Evolutionary conservation across 92 coral and sea anemone species (phyloP).

Genomic region (Diadumene lineata): DNA sequence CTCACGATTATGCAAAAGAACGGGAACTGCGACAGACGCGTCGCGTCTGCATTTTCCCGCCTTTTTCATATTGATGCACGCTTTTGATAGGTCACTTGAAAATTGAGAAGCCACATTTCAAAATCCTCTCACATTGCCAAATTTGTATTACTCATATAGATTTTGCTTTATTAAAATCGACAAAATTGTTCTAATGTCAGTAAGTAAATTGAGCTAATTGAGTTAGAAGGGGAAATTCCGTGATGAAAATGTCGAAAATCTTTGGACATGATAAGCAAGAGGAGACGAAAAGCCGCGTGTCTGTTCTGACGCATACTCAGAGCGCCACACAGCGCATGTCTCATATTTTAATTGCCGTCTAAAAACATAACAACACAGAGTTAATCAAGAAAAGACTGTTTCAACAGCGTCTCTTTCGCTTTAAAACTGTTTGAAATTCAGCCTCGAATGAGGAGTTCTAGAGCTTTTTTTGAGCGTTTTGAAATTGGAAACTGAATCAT

Average conservation of each 20-base stretch:
- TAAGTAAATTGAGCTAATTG: not conserved
- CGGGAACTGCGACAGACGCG: constrained; percentile 25
- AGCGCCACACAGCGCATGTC: too few relatives aligned
- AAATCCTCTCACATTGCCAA: not conserved
- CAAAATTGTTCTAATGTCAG: not conserved
- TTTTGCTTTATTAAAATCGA: not conserved
- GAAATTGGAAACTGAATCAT: not conserved
- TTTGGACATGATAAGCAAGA: not conserved
- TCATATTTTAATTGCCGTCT: not conserved
- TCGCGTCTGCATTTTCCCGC: constrained; percentile 30
- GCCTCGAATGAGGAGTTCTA: too few relatives aligned
- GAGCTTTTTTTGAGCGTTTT: not conserved
- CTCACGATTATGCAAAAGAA: constrained; percentile 1
- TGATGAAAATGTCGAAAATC: not conserved
- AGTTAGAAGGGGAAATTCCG: not conserved
- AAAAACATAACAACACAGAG: not conserved
- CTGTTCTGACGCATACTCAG: too few relatives aligned
- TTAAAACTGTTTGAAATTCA: not conserved
- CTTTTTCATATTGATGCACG: constrained; percentile 1
- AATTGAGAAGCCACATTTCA: not conserved
- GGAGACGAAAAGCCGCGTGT: not conserved
- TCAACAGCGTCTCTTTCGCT: constrained; percentile 4
- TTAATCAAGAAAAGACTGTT: not conserved
- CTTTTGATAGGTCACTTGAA: not conserved
- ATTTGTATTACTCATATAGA: not conserved